Base-by-base conservation (phyloP, 2,888 invertebrate genomes). In the Ferdinandea cuprea region DNA sequence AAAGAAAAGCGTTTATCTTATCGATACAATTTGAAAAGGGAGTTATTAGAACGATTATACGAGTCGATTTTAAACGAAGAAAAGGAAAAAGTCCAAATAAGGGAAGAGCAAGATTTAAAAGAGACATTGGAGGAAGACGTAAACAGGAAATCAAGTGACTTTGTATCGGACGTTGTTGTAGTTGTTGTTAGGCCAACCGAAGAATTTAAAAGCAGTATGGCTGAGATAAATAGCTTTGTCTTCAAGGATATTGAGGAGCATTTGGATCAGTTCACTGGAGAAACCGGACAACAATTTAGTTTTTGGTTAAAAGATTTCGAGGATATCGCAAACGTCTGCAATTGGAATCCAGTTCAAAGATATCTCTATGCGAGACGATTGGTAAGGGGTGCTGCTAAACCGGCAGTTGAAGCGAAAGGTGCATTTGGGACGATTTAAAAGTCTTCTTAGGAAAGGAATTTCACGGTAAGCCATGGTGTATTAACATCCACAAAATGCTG, bases 221-320 rank as follows among this genome's bases (percentile, higher is more conserved):
- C 59, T 9, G 71, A 72, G 28, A 8, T 37, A 40, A 78, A 71
- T 68, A 17, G n/a, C 44, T 76, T 81, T 28, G 52, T 54, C 9
- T 77, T 76, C 15, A 76, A 48, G 25, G 76, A 81, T 46, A 52
- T 72, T 32, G 71, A 78, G 48, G 72, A 78, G 11, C 56, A 71
- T 1, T 28, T 78, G 13, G 78, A 72, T 32, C 37, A 37, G 6
- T 81, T 76, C 8, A 32, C 63, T 1, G 76, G 74, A 6, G 66
- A 66, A 58, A 25, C 61, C 3, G 65, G 59, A 6, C 71, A 61
- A 61, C 61, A 54, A 48, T 46, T 46, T 46, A 40, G 25, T 7
- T n/a, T 13, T 0, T 69, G 58, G 71, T 21, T 76, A 1, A 58
- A 65, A 3, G 56, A 63, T 25, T 80, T 74, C 15, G 73, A 73